Conservation (phyloP, 2,888 invertebrate genomes). For the Frankliniella intonsa region DNA sequence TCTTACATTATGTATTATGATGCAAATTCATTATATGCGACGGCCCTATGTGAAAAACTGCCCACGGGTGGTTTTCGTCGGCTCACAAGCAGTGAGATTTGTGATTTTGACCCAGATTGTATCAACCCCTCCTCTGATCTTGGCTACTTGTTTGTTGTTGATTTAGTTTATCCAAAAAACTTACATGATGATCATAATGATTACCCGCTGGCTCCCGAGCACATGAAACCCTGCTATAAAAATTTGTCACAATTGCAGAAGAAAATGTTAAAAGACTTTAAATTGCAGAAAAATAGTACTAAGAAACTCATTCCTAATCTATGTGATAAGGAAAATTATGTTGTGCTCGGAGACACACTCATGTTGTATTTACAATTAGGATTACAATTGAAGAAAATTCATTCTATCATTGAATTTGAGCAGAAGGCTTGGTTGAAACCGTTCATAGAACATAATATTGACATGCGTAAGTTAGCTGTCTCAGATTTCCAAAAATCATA, state of each 20-base stretch:
- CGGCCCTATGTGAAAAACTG: background rate
- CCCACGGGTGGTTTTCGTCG: background rate
- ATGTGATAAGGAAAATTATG: slow-evolving; percentile 25
- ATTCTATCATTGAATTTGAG: background rate
- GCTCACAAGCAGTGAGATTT: background rate
- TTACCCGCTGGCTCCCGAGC: slow-evolving; percentile 11
- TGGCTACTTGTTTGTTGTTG: slow-evolving; percentile 6
- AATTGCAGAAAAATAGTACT: background rate
- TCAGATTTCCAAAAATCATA: slow-evolving; percentile 22
- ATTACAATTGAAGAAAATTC: slow-evolving; percentile 28
- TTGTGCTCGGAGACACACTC: background rate
- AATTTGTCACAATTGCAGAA: background rate
- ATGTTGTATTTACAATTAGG: slow-evolving; percentile 6
- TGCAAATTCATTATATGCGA: background rate
- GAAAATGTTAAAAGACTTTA: background rate
- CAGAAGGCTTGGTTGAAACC: background rate
- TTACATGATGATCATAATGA: slow-evolving; percentile 29
- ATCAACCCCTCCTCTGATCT: background rate
- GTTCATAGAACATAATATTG: slow-evolving; percentile 14
- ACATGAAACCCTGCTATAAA: background rate
- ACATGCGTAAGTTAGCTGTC: background rate
- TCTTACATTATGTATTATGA: background rate
- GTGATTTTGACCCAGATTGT: background rate
- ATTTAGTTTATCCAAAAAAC: background rate
- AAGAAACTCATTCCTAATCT: slow-evolving; percentile 22